A percentile compares a stretch with the other conserved stretches of the same genome.
phyloP scores from a whole-genome alignment of 2,797 vertebrate species.

The Eospalax fontanierii region DNA sequence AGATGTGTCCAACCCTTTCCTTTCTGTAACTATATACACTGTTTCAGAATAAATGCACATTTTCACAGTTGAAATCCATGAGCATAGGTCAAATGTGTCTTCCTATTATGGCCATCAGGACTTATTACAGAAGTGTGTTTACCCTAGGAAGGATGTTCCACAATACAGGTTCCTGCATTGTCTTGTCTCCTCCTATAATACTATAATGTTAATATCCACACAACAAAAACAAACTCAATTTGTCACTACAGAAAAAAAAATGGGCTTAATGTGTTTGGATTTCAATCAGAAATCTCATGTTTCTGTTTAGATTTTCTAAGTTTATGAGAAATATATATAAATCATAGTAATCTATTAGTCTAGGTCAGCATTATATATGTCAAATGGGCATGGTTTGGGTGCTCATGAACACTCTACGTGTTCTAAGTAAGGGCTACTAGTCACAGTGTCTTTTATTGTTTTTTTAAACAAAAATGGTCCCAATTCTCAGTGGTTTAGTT shows the following conservation, averaged over 20 bases:
- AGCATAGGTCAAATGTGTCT: not conserved
- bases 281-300: not conserved
- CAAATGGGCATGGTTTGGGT: not conserved
- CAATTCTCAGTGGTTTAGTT: not conserved
- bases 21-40: not conserved
- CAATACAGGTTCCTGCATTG: not conserved
- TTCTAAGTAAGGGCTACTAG: not conserved
- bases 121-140: not conserved
- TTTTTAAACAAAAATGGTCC: not conserved
- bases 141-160: not conserved
- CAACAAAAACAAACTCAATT: not conserved
- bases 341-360: not conserved
- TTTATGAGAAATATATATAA: not conserved
- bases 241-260: not conserved
- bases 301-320: not conserved
- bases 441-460: not conserved
- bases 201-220: not conserved
- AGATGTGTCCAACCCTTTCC: not conserved
- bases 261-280: not conserved
- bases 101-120: not conserved
- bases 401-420: not conserved
- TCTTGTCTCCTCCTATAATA: not conserved
- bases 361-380: not conserved
- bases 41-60: not conserved
- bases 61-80: not conserved